These are phyloP conservation scores for Drosophila nikananu DNA, from an alignment of 1,140 invertebrate species.

Conservation along the genomic window DNA sequence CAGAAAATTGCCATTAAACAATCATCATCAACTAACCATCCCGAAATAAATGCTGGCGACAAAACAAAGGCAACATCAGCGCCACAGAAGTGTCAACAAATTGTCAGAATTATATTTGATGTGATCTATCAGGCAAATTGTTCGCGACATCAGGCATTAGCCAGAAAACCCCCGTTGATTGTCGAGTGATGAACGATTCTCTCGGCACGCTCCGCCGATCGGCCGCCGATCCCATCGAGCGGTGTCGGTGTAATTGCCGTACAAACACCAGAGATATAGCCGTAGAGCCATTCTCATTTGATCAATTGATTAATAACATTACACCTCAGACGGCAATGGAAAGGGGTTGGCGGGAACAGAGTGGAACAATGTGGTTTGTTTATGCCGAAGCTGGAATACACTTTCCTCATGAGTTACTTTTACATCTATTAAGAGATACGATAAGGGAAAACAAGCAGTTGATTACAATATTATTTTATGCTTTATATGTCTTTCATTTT, in stretches of 20 bases:
- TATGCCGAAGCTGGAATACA: not conserved
- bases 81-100: slow-evolving; percentile 69
- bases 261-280: not conserved
- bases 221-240: slow-evolving; percentile 4
- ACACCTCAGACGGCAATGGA: slow-evolving; percentile 21
- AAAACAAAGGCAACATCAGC: slow-evolving; percentile 37
- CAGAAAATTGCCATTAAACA: slow-evolving; percentile 56
- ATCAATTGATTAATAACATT: slow-evolving; percentile 38
- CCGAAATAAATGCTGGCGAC: slow-evolving; percentile 44
- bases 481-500: not conserved
- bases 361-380: not conserved
- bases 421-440: not conserved
- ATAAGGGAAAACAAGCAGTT: no score
- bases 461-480: no score
- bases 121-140: slow-evolving; percentile 71
- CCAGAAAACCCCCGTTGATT: slow-evolving; percentile 2
- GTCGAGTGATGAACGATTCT: slow-evolving; percentile 19
- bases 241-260: slow-evolving; percentile 26
- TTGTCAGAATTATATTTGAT: slow-evolving; percentile 67
- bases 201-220: slow-evolving; percentile 62
- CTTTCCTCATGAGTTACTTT: not conserved
- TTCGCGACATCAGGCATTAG: slow-evolving; percentile 36
- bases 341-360: not conserved
- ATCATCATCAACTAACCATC: slow-evolving; percentile 52
- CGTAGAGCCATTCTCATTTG: slow-evolving; percentile 6